Evolutionary conservation across 2,113 vertebrate genomes (phyloP), one percentile per base, ranked within the genome.

Genomic region (Vicugna pacos): DNA sequence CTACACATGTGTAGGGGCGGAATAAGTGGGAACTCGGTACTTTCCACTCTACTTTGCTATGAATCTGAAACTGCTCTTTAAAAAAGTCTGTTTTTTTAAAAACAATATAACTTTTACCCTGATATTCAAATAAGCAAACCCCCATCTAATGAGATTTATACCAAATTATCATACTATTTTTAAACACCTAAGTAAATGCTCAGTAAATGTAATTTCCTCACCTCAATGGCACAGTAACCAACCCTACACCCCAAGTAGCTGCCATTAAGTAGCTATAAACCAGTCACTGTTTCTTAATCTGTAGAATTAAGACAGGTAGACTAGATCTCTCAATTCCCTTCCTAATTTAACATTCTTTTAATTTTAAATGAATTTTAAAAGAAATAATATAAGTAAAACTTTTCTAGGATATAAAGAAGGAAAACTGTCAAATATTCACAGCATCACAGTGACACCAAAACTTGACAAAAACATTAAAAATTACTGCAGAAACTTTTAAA

Each of bases 341-440:
- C 70, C 58, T 88, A 75, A 90, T 42, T 73, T 73, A 87, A 93
- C 20, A 80, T 73, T 86, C 35, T 80, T 87, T 82, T 42, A 42
- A 42, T 42, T 42, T 42, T 42, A 42, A 42, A 42, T 4, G 38
- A 42, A 75, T 58, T 87, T 75, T 14, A 50, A 87, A 91, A 92
- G 14, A 80, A 72, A 91, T 54, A 70, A 82, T n/a, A 67, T 10
- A 88, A 83, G 28, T 70, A 76, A 72, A 95, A 65, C 76, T 81
- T 87, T 46, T 70, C 60, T 81, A 82, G 60, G 5, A 1, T 17
- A 38, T 5, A 67, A 95, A 90, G 28, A 46, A 70, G 3, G 1
- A 50, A 79, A 87, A 69, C 12, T 93, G 42, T 81, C 67, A 69
- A 67, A 54, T 72, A 76, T 50, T 64, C 67, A 79, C 54, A 83